Conservation (phyloP, 2,888 invertebrate genomes). For the Pseudoips prasinana region DNA sequence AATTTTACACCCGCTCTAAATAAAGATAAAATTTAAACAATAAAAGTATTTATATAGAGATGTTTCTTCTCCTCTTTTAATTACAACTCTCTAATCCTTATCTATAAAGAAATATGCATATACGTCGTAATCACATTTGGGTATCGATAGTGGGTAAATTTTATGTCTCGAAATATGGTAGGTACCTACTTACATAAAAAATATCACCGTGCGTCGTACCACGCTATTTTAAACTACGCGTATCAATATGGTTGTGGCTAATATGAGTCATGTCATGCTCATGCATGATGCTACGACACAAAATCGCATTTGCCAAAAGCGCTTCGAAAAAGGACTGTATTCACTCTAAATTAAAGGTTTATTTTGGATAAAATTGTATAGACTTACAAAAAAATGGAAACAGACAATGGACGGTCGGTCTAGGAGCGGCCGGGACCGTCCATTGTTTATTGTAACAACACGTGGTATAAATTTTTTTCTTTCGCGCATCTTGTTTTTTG, state of each 20-base stretch:
- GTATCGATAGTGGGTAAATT: constrained; percentile 13
- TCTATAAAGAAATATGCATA: constrained; percentile 15
- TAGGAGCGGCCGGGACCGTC: constrained; percentile 14
- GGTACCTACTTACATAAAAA: constrained; percentile 12
- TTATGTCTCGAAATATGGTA: constrained; percentile 14
- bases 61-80: too few species aligned
- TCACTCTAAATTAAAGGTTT: constrained; percentile 13
- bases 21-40: too few species aligned
- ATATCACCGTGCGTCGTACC: constrained; percentile 13
- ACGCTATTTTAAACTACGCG: constrained; percentile 11
- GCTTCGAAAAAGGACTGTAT: constrained; percentile 14
- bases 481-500: constrained; percentile 13
- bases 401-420: constrained; percentile 14
- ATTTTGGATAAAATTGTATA: constrained; percentile 13
- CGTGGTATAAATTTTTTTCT: constrained; percentile 10
- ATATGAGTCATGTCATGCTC: constrained; percentile 10
- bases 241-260: constrained; percentile 10
- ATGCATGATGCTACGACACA: constrained; percentile 10
- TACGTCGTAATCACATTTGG: constrained; percentile 13
- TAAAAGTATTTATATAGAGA: too few species aligned
- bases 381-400: constrained; percentile 12
- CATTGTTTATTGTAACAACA: constrained; percentile 14
- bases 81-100: constrained; percentile 13
- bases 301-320: constrained; percentile 13
- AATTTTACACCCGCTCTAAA: too few species aligned